Evolutionary conservation across 1,140 invertebrate genomes (phyloP).

Genomic region (Drosophila seguyi): DNA sequence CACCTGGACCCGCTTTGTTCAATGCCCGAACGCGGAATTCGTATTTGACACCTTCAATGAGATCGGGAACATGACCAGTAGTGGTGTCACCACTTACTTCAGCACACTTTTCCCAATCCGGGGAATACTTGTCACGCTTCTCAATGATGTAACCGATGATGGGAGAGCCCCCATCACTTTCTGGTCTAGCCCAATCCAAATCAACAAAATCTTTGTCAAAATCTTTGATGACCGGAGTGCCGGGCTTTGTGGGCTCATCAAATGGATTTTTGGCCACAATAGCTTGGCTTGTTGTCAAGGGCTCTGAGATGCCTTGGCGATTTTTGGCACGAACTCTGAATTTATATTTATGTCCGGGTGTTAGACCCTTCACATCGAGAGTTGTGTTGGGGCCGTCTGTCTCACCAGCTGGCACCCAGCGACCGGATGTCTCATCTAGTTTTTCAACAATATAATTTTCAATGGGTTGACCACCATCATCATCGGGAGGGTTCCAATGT

Average conservation of each 20-base stretch:
- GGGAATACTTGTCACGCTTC: constrained; percentile 96
- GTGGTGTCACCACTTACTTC: constrained; percentile 94
- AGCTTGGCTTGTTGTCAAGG: constrained; percentile 94
- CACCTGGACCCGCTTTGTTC: constrained; percentile 97
- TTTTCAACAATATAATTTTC: constrained; percentile 97
- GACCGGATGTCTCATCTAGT: constrained; percentile 95
- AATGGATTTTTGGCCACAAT: constrained; percentile 99
- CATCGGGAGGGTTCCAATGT: constrained; percentile 95
- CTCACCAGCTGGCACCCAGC: constrained; percentile 97
- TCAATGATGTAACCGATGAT: constrained; percentile 98
- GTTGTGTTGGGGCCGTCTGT: constrained; percentile 92
- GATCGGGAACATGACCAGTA: constrained; percentile 92
- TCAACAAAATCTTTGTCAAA: constrained; percentile 98
- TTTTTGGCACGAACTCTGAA: constrained; percentile 98
- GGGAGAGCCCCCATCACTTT: constrained; percentile 94
- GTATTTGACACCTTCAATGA: constrained; percentile 96
- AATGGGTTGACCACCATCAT: constrained; percentile 95
- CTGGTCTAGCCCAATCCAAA: constrained; percentile 95
- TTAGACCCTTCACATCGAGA: constrained; percentile 91
- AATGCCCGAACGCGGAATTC: constrained; percentile 97
- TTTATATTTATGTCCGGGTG: constrained; percentile 97
- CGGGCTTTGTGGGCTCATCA: constrained; percentile 94
- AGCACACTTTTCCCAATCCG: constrained; percentile 94
- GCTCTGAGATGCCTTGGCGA: constrained; percentile 97
- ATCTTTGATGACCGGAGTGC: constrained; percentile 94